Conservation (phyloP, 1,140 invertebrate genomes). For the Monochamus saltuarius region DNA sequence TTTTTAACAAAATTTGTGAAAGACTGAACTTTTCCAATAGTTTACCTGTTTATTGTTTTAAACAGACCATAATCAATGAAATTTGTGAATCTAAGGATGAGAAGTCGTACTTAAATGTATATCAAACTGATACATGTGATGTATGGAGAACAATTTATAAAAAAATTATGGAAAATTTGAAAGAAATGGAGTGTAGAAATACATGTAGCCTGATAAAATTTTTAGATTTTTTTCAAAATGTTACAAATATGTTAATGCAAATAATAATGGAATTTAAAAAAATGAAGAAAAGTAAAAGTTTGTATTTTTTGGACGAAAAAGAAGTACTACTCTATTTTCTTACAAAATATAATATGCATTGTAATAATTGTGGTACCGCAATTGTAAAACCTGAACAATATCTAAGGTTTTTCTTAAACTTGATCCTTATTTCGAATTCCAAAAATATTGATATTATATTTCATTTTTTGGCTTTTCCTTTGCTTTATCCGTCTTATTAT, state of each 20-base stretch:
- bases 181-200: slow-evolving; percentile 19
- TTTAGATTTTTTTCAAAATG: slow-evolving; percentile 26
- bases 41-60: slow-evolving; percentile 4
- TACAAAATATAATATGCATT: slow-evolving; percentile 22
- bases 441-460: slow-evolving; percentile 36
- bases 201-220: slow-evolving; percentile 18
- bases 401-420: slow-evolving; percentile 25
- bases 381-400: slow-evolving; percentile 7
- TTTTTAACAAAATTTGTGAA: background rate
- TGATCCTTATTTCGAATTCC: slow-evolving; percentile 21
- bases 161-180: slow-evolving; percentile 12
- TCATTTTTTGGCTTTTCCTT: slow-evolving; percentile 30
- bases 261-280: slow-evolving; percentile 15
- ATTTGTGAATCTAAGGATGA: slow-evolving; percentile 5
- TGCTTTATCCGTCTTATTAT: slow-evolving; percentile 25
- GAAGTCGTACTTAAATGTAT: slow-evolving; percentile 3
- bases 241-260: slow-evolving; percentile 23
- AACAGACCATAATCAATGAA: slow-evolving; percentile 16
- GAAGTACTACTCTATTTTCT: slow-evolving; percentile 20
- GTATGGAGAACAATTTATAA: slow-evolving; percentile 31
- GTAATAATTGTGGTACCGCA: slow-evolving; percentile 23
- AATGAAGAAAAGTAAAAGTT: background rate
- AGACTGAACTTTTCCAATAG: background rate
- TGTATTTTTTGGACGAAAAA: slow-evolving; percentile 32
- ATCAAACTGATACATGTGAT: slow-evolving; percentile 5